These are phyloP conservation scores for Drosophila meridionalis DNA, from an alignment of 2,888 invertebrate species.

Conservation along the genomic window DNA sequence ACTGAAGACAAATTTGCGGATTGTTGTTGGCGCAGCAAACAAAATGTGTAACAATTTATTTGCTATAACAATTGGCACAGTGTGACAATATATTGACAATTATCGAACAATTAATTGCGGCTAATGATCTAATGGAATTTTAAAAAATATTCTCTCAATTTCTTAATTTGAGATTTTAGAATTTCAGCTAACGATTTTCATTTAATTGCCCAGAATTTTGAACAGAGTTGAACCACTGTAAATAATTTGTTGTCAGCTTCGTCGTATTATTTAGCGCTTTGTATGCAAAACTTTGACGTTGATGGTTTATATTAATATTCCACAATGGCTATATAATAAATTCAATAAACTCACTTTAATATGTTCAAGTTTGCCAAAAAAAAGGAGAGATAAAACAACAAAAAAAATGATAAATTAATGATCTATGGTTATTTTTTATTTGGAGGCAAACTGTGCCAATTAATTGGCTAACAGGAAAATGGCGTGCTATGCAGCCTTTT, in stretches of 20 bases:
- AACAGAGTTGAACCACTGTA: conserved; percentile 1
- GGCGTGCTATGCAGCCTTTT: conserved; percentile 26
- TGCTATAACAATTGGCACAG: conserved; percentile 51
- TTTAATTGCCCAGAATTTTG: background rate
- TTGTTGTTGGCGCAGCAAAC: conserved; percentile 39
- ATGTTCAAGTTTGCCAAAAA: conserved; percentile 6
- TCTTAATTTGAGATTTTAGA: background rate
- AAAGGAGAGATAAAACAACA: background rate
- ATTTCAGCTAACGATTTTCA: background rate
- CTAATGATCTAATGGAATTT: conserved; percentile 45
- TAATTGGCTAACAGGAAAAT: conserved; percentile 29
- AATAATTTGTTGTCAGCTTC: conserved; percentile 7
- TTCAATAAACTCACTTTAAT: conserved; percentile 5
- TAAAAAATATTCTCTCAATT: conserved; percentile 13
- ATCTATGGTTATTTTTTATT: conserved; percentile 7
- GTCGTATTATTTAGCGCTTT: conserved; percentile 36
- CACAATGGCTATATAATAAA: conserved; percentile 32
- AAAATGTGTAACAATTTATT: conserved; percentile 64
- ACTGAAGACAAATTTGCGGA: conserved; percentile 24
- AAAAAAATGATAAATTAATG: conserved; percentile 17
- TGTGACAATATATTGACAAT: conserved; percentile 40
- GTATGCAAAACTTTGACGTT: conserved; percentile 42
- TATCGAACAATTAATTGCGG: conserved; percentile 17
- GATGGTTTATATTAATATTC: conserved; percentile 55
- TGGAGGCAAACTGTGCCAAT: conserved; percentile 35